Conservation (phyloP, 2,113 vertebrate species). For the Varanus komodoensis region DNA sequence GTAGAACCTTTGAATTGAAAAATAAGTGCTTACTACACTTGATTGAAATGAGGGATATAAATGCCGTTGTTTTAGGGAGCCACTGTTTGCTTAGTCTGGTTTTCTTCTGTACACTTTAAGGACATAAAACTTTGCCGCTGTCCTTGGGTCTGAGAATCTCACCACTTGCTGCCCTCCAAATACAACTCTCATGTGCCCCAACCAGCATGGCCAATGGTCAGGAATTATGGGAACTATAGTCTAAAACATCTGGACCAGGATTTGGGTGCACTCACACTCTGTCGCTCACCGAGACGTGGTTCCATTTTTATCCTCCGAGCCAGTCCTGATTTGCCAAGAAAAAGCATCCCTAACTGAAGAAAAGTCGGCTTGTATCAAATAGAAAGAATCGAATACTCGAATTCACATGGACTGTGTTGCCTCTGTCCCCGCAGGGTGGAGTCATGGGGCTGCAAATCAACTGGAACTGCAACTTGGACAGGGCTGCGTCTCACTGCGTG, state of each 20-base stretch:
- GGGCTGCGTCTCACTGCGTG: constrained; percentile 74
- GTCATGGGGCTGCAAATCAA: constrained; percentile 85
- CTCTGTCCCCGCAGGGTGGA: constrained; percentile 77
- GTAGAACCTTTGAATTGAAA: too few species aligned
- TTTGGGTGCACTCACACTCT: too few species aligned
- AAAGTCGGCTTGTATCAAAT: too few species aligned
- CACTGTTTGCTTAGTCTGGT: neutral
- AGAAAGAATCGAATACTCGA: neutral
- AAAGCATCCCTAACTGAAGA: neutral
- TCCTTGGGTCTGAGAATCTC: neutral
- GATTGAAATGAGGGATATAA: neutral
- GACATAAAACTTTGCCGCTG: neutral
- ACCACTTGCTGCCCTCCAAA: too few species aligned
- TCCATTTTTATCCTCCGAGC: too few species aligned
- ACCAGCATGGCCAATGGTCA: too few species aligned
- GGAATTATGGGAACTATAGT: too few species aligned
- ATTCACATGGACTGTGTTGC: neutral
- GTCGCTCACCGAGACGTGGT: too few species aligned
- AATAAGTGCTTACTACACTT: neutral
- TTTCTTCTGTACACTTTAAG: neutral
- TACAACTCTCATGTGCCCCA: too few species aligned
- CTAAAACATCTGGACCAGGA: too few species aligned
- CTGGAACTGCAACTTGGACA: constrained; percentile 88
- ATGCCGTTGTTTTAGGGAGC: neutral
- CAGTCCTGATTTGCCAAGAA: too few species aligned